phyloP scores from a whole-genome alignment of 2,113 vertebrate genomes.

The Ceuthmochares aereus region DNA sequence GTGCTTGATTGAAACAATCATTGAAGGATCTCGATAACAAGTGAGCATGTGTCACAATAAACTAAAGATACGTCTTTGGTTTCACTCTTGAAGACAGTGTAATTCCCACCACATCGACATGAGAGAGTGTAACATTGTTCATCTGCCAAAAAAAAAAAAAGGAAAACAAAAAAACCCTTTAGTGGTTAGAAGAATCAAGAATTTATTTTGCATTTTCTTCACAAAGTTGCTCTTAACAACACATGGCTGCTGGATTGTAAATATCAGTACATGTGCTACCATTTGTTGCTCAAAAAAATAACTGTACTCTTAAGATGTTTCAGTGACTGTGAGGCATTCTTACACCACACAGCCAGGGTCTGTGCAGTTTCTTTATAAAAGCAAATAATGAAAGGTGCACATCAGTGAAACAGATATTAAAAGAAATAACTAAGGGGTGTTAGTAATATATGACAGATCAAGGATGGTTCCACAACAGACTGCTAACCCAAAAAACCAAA shows the following conservation, averaged over 20 bases:
- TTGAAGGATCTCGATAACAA: conserved; percentile 78
- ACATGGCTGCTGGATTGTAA: background rate
- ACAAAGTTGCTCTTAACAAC: background rate
- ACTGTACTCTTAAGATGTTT: background rate
- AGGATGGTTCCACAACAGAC: background rate
- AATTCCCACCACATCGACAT: conserved; percentile 83
- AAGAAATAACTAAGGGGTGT: background rate
- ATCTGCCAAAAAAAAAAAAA: conserved; percentile 63
- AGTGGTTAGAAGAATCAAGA: conserved; percentile 4
- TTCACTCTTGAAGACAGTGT: conserved; percentile 73
- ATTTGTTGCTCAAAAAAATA: background rate
- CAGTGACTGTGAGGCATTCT: background rate
- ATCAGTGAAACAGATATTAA: background rate
- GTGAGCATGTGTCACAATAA: conserved; percentile 80
- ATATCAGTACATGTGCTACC: background rate
- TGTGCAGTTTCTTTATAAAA: background rate
- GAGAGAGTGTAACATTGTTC: conserved; percentile 70
- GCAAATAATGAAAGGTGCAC: background rate
- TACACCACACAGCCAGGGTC: background rate
- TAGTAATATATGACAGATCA: background rate
- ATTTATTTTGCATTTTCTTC: background rate
- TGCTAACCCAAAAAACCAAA: background rate
- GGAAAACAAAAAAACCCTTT: background rate
- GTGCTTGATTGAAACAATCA: background rate
- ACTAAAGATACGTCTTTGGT: conserved; percentile 70